Evolutionary conservation across 2,797 vertebrate genomes (phyloP), one percentile per base, ranked within the genome.

Genomic region (Eurystomus glaucurus): DNA sequence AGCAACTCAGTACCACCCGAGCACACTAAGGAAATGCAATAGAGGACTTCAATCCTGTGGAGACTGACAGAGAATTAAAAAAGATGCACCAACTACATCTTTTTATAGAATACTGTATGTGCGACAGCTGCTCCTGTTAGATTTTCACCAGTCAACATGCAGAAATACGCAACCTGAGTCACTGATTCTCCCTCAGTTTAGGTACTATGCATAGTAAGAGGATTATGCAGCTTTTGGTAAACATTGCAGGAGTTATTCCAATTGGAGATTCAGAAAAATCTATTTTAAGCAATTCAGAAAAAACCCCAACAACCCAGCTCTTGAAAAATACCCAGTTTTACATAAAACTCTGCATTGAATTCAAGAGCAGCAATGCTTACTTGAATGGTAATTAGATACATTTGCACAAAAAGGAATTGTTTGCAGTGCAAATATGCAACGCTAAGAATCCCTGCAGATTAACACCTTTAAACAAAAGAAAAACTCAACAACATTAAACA

Each of bases 171-270:
- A 95, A 78, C 58, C 55, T 81, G 79, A 96, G 90, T 83, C 57
- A 96, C 31, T 43, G 2, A 87, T 71, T 60, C 87, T 80, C 51
- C 70, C 52, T 75, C 75, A 57, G n/a, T 74, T 77, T 22, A 87
- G n/a, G 52, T 83, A 77, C 60, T 94, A 52, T 71, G 60, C 80
- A 90, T 6, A 87, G 58, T 68, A 97, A 93, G 81, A 89, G 80
- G 90, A 96, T 95, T 93, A 85, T 72, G 70, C 46, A 95, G 83
- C 79, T 90, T 97, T 95, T 84, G 1, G 7, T 82, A 93, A 97
- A 96, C 86, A 82, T 11, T 41, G 79, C 65, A 81, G 65, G 69
- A 96, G 50, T 75, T 88, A 77, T 5, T 94, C 70, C 77, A 65
- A 28, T 3, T n/a, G 66, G 83, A 91, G 43, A 85, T 74, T 88